Conservation (phyloP, 1,140 invertebrate genomes). For the Bombus consobrinus region DNA sequence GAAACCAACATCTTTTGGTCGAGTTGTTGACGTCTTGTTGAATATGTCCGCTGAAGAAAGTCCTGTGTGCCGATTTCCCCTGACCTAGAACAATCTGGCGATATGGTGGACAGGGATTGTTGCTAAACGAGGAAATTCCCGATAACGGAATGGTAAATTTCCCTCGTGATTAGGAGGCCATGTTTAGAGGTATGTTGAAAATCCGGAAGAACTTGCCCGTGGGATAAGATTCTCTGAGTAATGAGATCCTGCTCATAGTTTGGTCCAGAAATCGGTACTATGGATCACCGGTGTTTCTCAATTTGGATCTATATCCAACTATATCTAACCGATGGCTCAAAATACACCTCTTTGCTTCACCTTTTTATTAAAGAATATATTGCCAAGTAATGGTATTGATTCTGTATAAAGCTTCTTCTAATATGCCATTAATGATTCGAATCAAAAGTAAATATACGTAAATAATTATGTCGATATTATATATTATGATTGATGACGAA, state of each 20-base stretch:
- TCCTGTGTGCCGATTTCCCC: conserved; percentile 53
- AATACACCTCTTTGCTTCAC: too few relatives aligned
- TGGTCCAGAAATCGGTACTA: conserved; percentile 33
- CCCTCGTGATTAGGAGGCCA: conserved; percentile 74
- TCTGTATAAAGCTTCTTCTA: too few relatives aligned
- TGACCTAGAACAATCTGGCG: conserved; percentile 58
- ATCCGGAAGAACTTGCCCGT: conserved; percentile 10
- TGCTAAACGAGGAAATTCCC: conserved; percentile 73
- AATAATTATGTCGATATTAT: too few relatives aligned
- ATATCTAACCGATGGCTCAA: too few relatives aligned
- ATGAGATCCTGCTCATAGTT: conserved; percentile 9
- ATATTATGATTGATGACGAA: too few relatives aligned
- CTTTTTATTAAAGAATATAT: too few relatives aligned
- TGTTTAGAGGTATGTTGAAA: conserved; percentile 24
- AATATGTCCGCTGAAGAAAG: conserved; percentile 30
- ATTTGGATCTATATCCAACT: too few relatives aligned
- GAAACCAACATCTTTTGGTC: conserved; percentile 57
- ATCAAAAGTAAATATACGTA: too few relatives aligned
- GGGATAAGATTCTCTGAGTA: not conserved
- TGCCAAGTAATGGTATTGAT: too few relatives aligned
- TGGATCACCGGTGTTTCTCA: not conserved
- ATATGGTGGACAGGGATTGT: conserved; percentile 49
- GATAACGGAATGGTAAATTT: conserved; percentile 72
- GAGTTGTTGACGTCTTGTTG: conserved; percentile 41
- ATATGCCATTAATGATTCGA: too few relatives aligned